Evolutionary conservation across 64 coral and sea anemone genomes (phyloP), one percentile per base, ranked within the genome.

Genomic region (Orbicella faveolata): DNA sequence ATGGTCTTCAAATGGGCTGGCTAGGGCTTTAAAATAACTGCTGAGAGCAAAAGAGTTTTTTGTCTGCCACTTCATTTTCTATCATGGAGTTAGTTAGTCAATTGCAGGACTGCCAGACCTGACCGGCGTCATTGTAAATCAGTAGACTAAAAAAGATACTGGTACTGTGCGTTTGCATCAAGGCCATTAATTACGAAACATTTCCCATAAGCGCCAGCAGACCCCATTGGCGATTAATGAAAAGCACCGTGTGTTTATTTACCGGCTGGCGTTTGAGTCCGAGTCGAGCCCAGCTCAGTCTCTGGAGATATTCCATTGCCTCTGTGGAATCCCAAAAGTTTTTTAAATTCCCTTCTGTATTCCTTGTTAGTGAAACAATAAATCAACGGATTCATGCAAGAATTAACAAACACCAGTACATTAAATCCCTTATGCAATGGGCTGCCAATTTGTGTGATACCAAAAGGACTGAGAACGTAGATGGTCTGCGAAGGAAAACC

Each of bases 351-450:
- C 8, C 14, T 85, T n/a, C 82, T 48, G 65, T 85, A 85, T 72
- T 85, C 65, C 36, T 85, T 85, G 65, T 85, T 85, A 15, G 82
- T 85, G 17, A 72, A 30, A 21, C 82, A 85, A 52, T 85, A 85
- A 72, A 85, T 85, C 65, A 85, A 72, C 10, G 82, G 82, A 73
- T 85, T 85, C 64, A 85, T 85, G 65, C 82, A 85, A 7, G 82
- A 85, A 85, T 85, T 66, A 52, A 85, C 15, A 19, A 85, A 41
- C 65, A 52, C 19, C 2, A 85, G 82, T 54, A 44, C 82, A 67
- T 85, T 85, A 7, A 85, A 85, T 10, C 21, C 37, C 44, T 85
- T 85, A 14, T 85, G 82, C 65, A 85, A 8, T 6, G 82, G 82
- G 64, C 82, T 85, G 23, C 65, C 65, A 23, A 85, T 51, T 41